Evolutionary conservation across 53 echinoderm and acorn worm species (phyloP), one percentile per base, ranked within the genome.

Genomic region (Echinometra lucunter): DNA sequence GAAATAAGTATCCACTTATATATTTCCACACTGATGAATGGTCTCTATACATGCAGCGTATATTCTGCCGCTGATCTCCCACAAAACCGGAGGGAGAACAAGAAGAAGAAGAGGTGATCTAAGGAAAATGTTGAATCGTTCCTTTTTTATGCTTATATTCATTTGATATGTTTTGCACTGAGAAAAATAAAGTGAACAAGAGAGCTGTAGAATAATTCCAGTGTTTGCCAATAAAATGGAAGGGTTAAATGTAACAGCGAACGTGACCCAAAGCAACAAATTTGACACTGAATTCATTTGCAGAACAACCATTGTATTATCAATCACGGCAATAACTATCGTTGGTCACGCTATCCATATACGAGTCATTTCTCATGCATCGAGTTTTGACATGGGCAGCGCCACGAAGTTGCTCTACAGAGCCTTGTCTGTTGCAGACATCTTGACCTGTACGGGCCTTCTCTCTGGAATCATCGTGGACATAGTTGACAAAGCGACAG

Each of bases 341-440:
- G 16, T 93, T n/a, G 93, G 93, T 23, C 72, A 93, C 80, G 56
- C 34, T 37, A 44, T 93, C 55, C 56, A 78, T 40, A 45, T 93
- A 8, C 47, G 37, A 5, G 57, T 49, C 81, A 74, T 93, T 18
- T 4, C 34, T 57, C 57, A 55, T 23, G 16, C 80, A 10, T 28
- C 75, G 5, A 34, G 49, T 19, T 2, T 35, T 1, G 75, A 57
- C 75, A 93, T 93, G 80, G 27, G 80, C 37, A 53, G 74, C 37
- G 75, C 93, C 28, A 80, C 74, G 38, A 93, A 93, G 80, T 2
- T 93, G 47, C 58, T 93, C 27, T 78, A 78, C 80, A 37, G 3
- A 17, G 81, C 75, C 23, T 49, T 93, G 57, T 93, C 93, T 30
- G 38, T 37, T 34, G 75, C 93, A 8, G 93, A 93, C 21, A 74